Base-by-base conservation (phyloP, 92 coral and sea anemone genomes). In the Siderastrea radians region DNA sequence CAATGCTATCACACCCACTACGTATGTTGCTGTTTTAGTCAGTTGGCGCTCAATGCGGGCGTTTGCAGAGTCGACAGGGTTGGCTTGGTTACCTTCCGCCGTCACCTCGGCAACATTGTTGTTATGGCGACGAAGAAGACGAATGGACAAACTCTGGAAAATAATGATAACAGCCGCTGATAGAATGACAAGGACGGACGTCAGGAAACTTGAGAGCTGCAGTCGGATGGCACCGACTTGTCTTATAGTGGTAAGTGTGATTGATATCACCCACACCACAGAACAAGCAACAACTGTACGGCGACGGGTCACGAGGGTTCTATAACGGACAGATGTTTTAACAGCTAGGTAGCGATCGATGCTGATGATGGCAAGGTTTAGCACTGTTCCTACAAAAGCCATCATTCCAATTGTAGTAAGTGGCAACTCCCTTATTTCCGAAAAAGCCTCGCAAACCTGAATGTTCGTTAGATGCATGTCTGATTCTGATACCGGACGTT, bases 291-390 rank as follows among this genome's bases (percentile, higher is more conserved):
- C 38, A 5, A 77, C 11, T 14, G 68, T 68, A 0, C 81, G 68
- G 5, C 51, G 7, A 1, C 81, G 67, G 10, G 68, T 57, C 68
- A 77, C 14, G 19, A 57, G 46, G 13, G 14, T 26, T 17, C n/a
- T 77, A 13, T 77, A 77, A 7, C 43, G 68, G 0, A 6, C 2
- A 46, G 6, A 46, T 3, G 5, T 9, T 10, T 6, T 46, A 13
- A 77, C 68, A 11, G 81, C 81, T 2, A 77, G 26, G 43, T 38
- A 77, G 14, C 81, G 67, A 59, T 77, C 81, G 38, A 77, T 47
- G 17, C 19, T 77, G 44, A 77, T 43, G 0, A 77, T 44, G 19
- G 26, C 49, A 38, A 77, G 63, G 5, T 58, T 77, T 3, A 43
- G 10, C 1, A 45, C 2, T 2, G 81, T 77, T 9, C 67, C 47